A percentile compares a stretch with the other conserved stretches of the same genome.
Evolutionary conservation across 1,140 invertebrate genomes (phyloP).

Genomic region (Nasonia vitripennis): DNA sequence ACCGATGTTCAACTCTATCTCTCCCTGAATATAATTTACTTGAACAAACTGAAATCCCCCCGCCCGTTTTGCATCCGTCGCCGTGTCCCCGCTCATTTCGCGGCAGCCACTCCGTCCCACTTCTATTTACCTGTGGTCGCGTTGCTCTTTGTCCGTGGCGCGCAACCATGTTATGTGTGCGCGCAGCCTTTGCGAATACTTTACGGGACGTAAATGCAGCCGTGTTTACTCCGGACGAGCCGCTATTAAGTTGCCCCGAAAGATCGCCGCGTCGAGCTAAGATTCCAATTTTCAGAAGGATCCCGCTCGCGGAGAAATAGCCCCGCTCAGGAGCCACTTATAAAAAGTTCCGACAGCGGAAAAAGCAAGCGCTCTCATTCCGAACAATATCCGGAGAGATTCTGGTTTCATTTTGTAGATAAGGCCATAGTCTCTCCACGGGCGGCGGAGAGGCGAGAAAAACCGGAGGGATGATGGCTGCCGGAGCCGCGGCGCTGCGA

Average conservation of each 20-base stretch:
- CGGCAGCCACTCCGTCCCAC: conserved; percentile 29
- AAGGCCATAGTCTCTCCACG: conserved; percentile 34
- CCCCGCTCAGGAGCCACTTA: conserved; percentile 61
- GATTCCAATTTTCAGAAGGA: conserved; percentile 45
- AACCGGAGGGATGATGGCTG: conserved; percentile 33
- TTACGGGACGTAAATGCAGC: conserved; percentile 64
- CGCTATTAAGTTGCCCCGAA: background rate
- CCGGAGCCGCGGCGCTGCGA: conserved; percentile 8
- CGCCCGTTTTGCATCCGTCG: conserved; percentile 50
- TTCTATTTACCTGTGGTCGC: conserved; percentile 43
- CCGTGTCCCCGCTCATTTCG: conserved; percentile 42
- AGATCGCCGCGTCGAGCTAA: no score
- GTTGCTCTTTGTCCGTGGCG: conserved; percentile 31
- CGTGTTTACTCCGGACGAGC: background rate
- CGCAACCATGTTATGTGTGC: background rate
- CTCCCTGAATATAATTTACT: conserved; percentile 75
- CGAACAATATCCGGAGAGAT: conserved; percentile 50
- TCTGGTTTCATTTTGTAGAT: conserved; percentile 48
- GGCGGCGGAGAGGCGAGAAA: conserved; percentile 44
- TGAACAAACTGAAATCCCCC: conserved; percentile 73
- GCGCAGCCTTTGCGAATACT: conserved; percentile 69
- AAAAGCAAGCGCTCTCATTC: conserved; percentile 40
- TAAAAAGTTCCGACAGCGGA: conserved; percentile 24
- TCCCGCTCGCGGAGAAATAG: conserved; percentile 49
- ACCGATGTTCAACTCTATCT: conserved; percentile 65